Evolutionary conservation across 2,113 vertebrate genomes (phyloP).

Genomic region (Myotis lucifugus): DNA sequence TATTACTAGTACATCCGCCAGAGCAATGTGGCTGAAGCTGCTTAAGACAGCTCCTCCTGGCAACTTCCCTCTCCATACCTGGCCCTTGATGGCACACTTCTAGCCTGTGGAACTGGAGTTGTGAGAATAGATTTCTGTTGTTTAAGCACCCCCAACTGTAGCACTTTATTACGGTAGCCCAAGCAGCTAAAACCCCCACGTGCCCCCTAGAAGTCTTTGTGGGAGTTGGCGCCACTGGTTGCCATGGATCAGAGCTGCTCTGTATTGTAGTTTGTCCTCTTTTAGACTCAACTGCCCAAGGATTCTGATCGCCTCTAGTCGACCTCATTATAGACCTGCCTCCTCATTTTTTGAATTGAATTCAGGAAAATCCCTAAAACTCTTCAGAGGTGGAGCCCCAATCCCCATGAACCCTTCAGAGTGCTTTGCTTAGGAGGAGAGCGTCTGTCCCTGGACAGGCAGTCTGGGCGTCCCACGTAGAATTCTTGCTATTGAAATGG

Average conservation of each 20-base stretch:
- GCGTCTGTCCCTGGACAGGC: background rate
- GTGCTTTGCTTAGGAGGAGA: background rate
- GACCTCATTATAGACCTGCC: background rate
- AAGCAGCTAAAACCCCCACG: accelerated
- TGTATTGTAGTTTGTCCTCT: background rate
- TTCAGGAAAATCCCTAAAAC: background rate
- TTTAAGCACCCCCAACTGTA: background rate
- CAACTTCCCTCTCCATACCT: background rate
- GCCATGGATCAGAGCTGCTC: background rate
- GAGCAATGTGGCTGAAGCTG: background rate
- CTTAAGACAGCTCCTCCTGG: background rate
- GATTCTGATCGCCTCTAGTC: background rate
- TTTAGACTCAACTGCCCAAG: accelerated
- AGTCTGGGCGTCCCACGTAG: background rate
- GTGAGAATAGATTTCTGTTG: background rate
- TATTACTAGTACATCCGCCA: accelerated
- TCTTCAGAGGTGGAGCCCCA: background rate
- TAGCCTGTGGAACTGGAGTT: background rate
- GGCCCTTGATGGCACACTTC: background rate
- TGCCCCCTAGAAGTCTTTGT: background rate
- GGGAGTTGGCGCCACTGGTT: background rate
- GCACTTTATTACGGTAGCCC: background rate
- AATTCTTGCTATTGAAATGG: background rate
- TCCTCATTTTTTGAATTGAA: background rate
- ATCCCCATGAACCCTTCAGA: background rate